Evolutionary conservation across 2,888 invertebrate species (phyloP).

Genomic region (Xanthostigma xanthostigma): DNA sequence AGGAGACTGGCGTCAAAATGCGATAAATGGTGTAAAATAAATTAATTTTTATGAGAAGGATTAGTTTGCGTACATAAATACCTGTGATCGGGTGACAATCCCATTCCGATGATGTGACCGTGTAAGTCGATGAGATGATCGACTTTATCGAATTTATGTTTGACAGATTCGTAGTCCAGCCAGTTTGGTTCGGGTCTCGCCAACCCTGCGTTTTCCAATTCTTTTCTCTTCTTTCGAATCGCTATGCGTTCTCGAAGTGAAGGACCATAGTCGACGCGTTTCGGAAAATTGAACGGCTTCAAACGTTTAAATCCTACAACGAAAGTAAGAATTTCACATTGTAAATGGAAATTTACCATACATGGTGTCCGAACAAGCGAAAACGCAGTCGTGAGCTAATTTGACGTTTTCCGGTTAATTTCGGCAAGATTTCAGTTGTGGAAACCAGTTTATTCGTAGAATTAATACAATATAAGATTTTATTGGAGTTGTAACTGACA

Average conservation of each 20-base stretch:
- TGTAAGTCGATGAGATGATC: slow-evolving; percentile 72
- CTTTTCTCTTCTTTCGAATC: slow-evolving; percentile 36
- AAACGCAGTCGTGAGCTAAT: too few relatives aligned
- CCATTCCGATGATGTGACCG: slow-evolving; percentile 79
- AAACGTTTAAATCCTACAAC: slow-evolving; percentile 49
- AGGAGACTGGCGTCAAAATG: too few relatives aligned
- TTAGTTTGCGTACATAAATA: slow-evolving; percentile 14
- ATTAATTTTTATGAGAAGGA: too few relatives aligned
- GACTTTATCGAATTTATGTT: slow-evolving; percentile 53
- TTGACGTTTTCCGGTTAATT: not conserved
- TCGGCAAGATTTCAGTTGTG: too few relatives aligned
- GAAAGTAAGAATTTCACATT: too few relatives aligned
- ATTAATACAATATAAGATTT: too few relatives aligned
- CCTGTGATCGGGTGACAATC: slow-evolving; percentile 68
- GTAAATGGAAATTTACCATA: too few relatives aligned
- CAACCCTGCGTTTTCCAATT: slow-evolving; percentile 28
- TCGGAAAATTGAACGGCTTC: slow-evolving; percentile 50
- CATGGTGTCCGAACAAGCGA: too few relatives aligned
- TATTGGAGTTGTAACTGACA: too few relatives aligned
- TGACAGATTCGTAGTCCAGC: slow-evolving; percentile 50
- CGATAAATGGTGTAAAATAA: too few relatives aligned
- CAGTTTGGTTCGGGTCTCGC: slow-evolving; percentile 46
- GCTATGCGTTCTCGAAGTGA: slow-evolving; percentile 50
- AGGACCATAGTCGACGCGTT: slow-evolving; percentile 49
- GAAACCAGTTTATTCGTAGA: too few relatives aligned